phyloP scores from a whole-genome alignment of 1,140 invertebrate genomes.

The Zelostemma sp. region DNA sequence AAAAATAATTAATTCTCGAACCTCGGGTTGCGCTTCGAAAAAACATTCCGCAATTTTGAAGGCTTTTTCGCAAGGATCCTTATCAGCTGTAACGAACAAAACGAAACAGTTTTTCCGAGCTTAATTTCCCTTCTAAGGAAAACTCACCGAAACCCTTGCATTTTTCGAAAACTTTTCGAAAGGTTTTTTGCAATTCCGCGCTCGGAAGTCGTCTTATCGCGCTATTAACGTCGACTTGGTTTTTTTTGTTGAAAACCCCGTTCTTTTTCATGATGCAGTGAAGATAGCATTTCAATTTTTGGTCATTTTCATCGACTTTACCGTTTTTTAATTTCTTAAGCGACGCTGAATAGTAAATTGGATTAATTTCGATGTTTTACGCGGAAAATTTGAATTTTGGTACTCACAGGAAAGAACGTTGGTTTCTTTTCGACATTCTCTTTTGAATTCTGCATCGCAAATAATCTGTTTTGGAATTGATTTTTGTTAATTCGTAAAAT shows the following conservation, averaged over 20 bases:
- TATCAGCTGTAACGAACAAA: conserved; percentile 41
- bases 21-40: conserved; percentile 48
- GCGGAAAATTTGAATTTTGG: neutral
- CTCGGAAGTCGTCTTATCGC: conserved; percentile 52
- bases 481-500: conserved; percentile 6
- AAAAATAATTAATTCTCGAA: conserved; percentile 15
- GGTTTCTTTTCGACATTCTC: conserved; percentile 46
- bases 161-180: conserved; percentile 42
- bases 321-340: conserved; percentile 52
- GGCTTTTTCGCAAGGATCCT: conserved; percentile 56
- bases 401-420: conserved; percentile 51
- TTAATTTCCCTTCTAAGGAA: too few relatives aligned
- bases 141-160: conserved; percentile 52
- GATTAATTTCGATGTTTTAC: conserved; percentile 16
- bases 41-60: conserved; percentile 57
- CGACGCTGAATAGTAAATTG: conserved; percentile 39
- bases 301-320: conserved; percentile 50
- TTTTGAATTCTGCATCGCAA: conserved; percentile 42
- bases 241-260: conserved; percentile 50
- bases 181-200: conserved; percentile 36
- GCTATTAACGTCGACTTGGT: conserved; percentile 52
- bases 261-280: conserved; percentile 57
- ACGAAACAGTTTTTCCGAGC: too few relatives aligned
- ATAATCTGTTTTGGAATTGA: conserved; percentile 4
- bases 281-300: conserved; percentile 59